Base-by-base conservation (phyloP, 2,888 invertebrate species). In the Tachina lurida region DNA sequence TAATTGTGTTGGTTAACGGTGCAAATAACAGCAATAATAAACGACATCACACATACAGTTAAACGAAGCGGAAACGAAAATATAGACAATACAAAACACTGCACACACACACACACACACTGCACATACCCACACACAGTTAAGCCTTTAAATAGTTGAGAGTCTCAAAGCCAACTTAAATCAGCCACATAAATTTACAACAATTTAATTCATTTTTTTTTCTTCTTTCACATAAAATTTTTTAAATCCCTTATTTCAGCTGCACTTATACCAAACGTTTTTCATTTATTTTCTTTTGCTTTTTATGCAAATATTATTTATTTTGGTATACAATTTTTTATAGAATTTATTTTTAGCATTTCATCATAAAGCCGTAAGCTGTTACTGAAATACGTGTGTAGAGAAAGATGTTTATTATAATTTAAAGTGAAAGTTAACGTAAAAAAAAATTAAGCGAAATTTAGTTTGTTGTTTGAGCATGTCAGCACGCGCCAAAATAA, bases 401-500 rank as follows among this genome's bases (percentile, higher is more conserved):
- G 75, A 81, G 45, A 75, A 22, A 81, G 49, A 60, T 62, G 67
- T 54, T 75, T 17, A 41, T 19, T 49, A 62, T 47, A 47, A 1
- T 13, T 19, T 56, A 43, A 52, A 77, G 65, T 17, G 73, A 67
- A 84, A 78, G 52, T 67, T n/a, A 78, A 84, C 83, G 83, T 78
- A 88, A 87, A 88, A 88, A 90, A 90, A 31, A 31, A 31, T 31
- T 88, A 90, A 90, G 90, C 91, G 90, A 91, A 89, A 88, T 81
- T 88, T 89, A 90, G 74, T 76, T 79, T 85, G 63, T 84, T 68
- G 86, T 62, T 62, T 60, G 17, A 86, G 88, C 91, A 92, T 91
- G 91, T 91, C 92, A 92, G 91, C 91, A 92, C 92, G 91, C 92
- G 92, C 92, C 91, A 91, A 92, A 92, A 90, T 90, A 89, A 91